phyloP scores from a whole-genome alignment of 2,113 vertebrate species.

The Gnathonemus longibarbis region DNA sequence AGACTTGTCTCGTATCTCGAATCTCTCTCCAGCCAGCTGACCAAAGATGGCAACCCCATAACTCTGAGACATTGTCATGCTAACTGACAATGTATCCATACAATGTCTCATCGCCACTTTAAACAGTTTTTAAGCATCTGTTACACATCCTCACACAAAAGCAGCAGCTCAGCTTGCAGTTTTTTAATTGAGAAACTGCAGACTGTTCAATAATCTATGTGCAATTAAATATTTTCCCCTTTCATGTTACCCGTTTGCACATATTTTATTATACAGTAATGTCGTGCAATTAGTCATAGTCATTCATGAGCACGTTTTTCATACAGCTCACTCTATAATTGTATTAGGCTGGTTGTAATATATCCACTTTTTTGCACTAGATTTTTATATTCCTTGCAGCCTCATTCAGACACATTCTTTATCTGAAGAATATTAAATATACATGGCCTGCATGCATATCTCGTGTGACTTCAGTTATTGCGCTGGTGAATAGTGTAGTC shows the following conservation, averaged over 20 bases:
- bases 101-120: not conserved
- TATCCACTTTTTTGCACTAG: not conserved
- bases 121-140: not conserved
- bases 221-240: not conserved
- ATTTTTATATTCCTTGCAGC: not conserved
- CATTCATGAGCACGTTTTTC: not conserved
- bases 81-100: not conserved
- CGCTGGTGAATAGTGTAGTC: not conserved
- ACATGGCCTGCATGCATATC: not conserved
- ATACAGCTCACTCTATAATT: not conserved
- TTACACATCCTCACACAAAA: not conserved
- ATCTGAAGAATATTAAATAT: not conserved
- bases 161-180: not conserved
- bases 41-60: not conserved
- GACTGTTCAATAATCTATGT: not conserved
- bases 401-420: conserved; percentile 1
- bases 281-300: not conserved
- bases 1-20: not conserved
- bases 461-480: not conserved
- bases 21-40: not conserved
- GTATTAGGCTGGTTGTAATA: not conserved
- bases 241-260: not conserved
- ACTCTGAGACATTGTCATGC: not conserved
- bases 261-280: not conserved
- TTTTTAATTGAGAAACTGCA: not conserved